A percentile compares a stretch with the other conserved stretches of the same genome.
phyloP scores from a whole-genome alignment of 2,888 invertebrate species.

The Bruchidius siliquastri region DNA sequence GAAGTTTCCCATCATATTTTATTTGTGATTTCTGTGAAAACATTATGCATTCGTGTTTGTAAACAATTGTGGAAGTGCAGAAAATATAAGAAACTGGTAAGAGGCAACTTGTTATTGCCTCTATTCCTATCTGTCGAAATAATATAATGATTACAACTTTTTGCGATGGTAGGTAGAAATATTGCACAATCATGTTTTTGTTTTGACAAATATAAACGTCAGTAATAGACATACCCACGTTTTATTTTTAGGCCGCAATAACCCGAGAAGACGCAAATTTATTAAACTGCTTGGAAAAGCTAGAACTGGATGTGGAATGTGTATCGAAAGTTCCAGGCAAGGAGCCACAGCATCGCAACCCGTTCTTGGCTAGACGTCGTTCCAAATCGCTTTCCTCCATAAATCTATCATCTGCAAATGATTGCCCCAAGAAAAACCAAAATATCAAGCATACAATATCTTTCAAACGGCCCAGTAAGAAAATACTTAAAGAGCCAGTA shows the following conservation, averaged over 20 bases:
- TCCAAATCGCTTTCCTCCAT: constrained; percentile 46
- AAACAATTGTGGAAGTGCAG: not conserved
- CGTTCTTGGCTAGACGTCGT: constrained; percentile 41
- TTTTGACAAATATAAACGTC: constrained; percentile 23
- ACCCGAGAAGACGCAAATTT: constrained; percentile 43
- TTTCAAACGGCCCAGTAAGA: constrained; percentile 41
- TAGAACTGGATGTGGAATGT: constrained; percentile 37
- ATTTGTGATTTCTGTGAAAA: constrained; percentile 28
- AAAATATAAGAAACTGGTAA: not conserved
- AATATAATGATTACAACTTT: constrained; percentile 27
- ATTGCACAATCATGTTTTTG: not conserved
- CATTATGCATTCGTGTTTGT: not conserved
- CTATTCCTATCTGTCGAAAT: not conserved
- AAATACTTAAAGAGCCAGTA: constrained; percentile 55
- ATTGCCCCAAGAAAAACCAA: constrained; percentile 31
- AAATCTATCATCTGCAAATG: constrained; percentile 39
- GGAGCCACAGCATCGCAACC: constrained; percentile 28
- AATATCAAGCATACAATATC: constrained; percentile 36
- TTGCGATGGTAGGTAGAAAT: constrained; percentile 21
- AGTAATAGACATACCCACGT: constrained; percentile 10
- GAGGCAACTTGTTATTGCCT: not conserved
- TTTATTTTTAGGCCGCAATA: constrained; percentile 36
- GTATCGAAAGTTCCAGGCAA: constrained; percentile 15
- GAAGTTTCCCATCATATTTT: constrained; percentile 32
- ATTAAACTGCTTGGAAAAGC: constrained; percentile 39